Evolutionary conservation across 1,140 invertebrate species (phyloP), one percentile per base, ranked within the genome.

Genomic region (Drosophila repleta): DNA sequence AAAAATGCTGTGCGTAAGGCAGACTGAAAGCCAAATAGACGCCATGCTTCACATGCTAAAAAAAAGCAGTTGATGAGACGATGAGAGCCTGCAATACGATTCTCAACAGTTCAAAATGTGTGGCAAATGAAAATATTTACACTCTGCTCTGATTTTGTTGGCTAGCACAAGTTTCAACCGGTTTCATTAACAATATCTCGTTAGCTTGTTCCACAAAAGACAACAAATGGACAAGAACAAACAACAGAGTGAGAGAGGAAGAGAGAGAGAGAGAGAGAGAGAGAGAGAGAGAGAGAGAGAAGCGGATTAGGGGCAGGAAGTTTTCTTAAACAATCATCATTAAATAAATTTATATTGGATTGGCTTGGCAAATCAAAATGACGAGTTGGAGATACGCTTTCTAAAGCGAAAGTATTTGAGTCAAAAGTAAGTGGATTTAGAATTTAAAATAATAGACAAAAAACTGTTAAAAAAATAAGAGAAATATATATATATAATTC

Each of bases 11-110:
- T 76, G 76, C 65, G 58, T 67, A 62, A 48, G 45, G 57, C 24
- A 43, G 39, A 17, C 39, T 43, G 39, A 43, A 43, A 43, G 39
- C 39, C 39, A 43, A 43, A 43, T 43, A 43, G 39, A 43, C 82
- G 82, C 82, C 82, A 82, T 87, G 70, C 82, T 81, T 78, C 67
- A 82, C 66, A 75, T 82, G 68, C 24, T 26, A 41, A 39, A 18
- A 29, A 8, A 8, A 29, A 1, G 21, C 21, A 20, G 56, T 18
- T 52, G 68, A 65, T 52, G 61, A 39, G 48, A 53, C 55, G 48
- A 53, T 48, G 11, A 51, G 43, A 61, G 46, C 53, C 57, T 17
- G 8, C 26, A n/a, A 21, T 45, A 10, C 29, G 32, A 26, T 70
- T 21, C 37, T 39, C 35, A 60, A 24, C 43, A 48, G 46, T 21